Evolutionary conservation across 2,888 invertebrate genomes (phyloP).

Genomic region (Ectemnius cavifrons): DNA sequence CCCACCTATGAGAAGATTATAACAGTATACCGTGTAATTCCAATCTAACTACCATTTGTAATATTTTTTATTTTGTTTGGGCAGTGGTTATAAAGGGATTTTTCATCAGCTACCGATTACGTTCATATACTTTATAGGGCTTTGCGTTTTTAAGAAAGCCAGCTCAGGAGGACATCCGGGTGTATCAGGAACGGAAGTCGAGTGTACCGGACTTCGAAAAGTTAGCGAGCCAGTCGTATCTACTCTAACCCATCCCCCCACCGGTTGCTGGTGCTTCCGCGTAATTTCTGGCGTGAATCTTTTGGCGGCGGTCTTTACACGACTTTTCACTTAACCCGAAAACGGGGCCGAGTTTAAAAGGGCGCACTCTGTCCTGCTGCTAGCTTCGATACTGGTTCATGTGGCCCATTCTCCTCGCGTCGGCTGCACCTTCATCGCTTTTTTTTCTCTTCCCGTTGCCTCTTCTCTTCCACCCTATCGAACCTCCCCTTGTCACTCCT

Average conservation of each 20-base stretch:
- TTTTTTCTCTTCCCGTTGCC: neutral
- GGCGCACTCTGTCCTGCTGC: slow-evolving; percentile 13
- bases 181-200: slow-evolving; percentile 3
- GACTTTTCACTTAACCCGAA: slow-evolving; percentile 70
- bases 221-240: slow-evolving; percentile 28
- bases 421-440: slow-evolving; percentile 1
- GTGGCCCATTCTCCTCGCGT: neutral
- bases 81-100: too few relatives aligned
- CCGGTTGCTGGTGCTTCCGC: slow-evolving; percentile 18
- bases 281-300: slow-evolving; percentile 55
- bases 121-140: neutral
- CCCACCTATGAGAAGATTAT: too few relatives aligned
- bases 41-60: too few relatives aligned
- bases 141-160: neutral
- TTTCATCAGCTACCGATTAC: too few relatives aligned
- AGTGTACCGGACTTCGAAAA: slow-evolving; percentile 29
- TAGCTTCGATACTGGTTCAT: slow-evolving; percentile 1
- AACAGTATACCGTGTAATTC: neutral
- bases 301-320: slow-evolving; percentile 60
- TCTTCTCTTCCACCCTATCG: slow-evolving; percentile 5
- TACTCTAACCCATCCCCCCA: slow-evolving; percentile 7
- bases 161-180: neutral
- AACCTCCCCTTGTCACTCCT: neutral
- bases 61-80: too few relatives aligned
- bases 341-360: slow-evolving; percentile 57